phyloP scores from a whole-genome alignment of 2,888 invertebrate genomes.

The Sycophila texana region DNA sequence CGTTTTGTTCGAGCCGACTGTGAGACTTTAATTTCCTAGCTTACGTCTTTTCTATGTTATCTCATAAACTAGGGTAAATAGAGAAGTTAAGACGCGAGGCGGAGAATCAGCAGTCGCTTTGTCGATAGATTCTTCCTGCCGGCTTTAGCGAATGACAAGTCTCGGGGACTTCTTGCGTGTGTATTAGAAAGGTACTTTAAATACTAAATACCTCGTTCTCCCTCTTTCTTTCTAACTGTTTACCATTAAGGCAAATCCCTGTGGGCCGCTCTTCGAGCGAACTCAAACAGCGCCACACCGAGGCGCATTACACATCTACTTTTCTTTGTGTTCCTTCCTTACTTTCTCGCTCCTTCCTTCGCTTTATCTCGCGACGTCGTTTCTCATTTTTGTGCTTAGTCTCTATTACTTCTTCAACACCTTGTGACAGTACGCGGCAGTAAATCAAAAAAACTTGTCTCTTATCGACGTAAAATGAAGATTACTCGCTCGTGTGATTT shows the following conservation, averaged over 20 bases:
- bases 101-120: background rate
- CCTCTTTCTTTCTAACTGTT: background rate
- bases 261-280: slow-evolving; percentile 17
- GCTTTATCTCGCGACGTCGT: background rate
- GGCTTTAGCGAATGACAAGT: background rate
- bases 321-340: background rate
- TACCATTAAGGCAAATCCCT: slow-evolving; percentile 6
- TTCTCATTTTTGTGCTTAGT: no score
- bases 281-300: background rate
- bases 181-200: slow-evolving; percentile 28
- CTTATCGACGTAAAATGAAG: no score
- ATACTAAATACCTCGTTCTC: background rate
- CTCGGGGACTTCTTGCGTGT: slow-evolving; percentile 16
- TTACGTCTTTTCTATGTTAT: slow-evolving; percentile 32
- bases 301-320: background rate
- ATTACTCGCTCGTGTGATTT: no score
- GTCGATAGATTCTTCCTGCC: slow-evolving; percentile 21
- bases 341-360: background rate
- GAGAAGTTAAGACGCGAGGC: slow-evolving; percentile 2
- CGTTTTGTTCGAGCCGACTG: slow-evolving; percentile 22
- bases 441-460: slow-evolving; percentile 15
- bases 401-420: background rate
- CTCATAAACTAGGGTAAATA: slow-evolving; percentile 44
- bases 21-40: slow-evolving; percentile 42
- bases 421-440: background rate